These are phyloP conservation scores for Acanthacorydalis orientalis DNA, from an alignment of 2,888 invertebrate species.

Conservation along the genomic window DNA sequence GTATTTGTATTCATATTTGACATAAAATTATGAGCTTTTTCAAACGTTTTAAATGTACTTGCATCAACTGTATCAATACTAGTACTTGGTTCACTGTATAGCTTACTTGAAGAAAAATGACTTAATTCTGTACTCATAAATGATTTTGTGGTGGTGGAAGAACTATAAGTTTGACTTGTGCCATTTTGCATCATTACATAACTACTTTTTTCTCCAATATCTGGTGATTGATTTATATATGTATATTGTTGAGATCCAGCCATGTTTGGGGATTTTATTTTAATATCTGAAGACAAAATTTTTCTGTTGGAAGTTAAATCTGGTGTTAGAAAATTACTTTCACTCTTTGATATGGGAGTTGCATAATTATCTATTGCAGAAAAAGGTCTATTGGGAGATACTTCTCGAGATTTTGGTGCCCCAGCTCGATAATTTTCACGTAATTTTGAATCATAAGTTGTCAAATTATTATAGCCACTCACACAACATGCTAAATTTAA, in stretches of 20 bases:
- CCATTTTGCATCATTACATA: slow-evolving; percentile 4
- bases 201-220: slow-evolving; percentile 2
- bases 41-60: background rate
- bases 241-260: slow-evolving; percentile 3
- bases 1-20: background rate
- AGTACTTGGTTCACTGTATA: slow-evolving; percentile 11
- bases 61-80: slow-evolving; percentile 10
- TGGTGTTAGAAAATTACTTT: slow-evolving; percentile 8
- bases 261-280: background rate
- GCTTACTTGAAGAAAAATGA: slow-evolving; percentile 16
- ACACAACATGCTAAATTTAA: slow-evolving; percentile 78
- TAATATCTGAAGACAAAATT: slow-evolving; percentile 2
- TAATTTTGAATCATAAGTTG: slow-evolving; percentile 69
- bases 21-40: background rate
- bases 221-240: background rate
- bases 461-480: slow-evolving; percentile 75
- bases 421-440: slow-evolving; percentile 38
- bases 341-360: background rate
- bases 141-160: slow-evolving; percentile 8
- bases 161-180: background rate
- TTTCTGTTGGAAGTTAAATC: slow-evolving; percentile 4
- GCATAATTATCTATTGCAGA: slow-evolving; percentile 2
- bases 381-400: slow-evolving; percentile 48
- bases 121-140: slow-evolving; percentile 13
- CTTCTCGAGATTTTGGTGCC: slow-evolving; percentile 39